phyloP scores from a whole-genome alignment of 2,113 vertebrate species.

The Oryctolagus cuniculus region DNA sequence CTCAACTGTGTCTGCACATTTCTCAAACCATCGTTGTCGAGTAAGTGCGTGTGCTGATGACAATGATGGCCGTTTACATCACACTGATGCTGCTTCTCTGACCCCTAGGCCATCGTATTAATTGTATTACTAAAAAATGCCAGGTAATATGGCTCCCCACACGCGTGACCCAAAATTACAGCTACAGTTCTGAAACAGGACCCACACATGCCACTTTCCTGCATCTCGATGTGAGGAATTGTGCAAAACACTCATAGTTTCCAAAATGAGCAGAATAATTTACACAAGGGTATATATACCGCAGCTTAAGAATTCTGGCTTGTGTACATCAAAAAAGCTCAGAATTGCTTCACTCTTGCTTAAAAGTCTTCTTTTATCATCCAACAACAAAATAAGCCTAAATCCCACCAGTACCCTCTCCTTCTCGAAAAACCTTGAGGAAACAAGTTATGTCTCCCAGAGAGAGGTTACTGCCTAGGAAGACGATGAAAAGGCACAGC shows the following conservation, averaged over 20 bases:
- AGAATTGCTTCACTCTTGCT: not conserved
- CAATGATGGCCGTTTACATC: not conserved
- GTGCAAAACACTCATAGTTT: not conserved
- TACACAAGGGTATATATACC: not conserved
- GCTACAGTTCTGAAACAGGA: not conserved
- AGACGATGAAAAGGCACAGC: not conserved
- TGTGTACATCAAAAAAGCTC: not conserved
- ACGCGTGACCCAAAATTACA: not conserved
- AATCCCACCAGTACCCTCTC: not conserved
- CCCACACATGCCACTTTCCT: not conserved
- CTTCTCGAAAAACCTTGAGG: not conserved
- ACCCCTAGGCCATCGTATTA: not conserved
- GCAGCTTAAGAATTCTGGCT: not conserved
- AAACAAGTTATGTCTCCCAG: not conserved
- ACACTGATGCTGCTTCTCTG: not conserved
- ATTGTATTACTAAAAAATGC: not conserved
- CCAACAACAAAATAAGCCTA: slow-evolving; percentile 2
- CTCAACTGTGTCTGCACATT: slow-evolving; percentile 30
- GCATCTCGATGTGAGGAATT: not conserved
- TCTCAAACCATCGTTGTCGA: slow-evolving; percentile 41
- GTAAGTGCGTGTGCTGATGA: not conserved
- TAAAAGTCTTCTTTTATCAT: not conserved
- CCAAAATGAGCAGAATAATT: not conserved
- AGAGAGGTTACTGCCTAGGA: not conserved
- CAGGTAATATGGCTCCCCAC: not conserved